phyloP scores from a whole-genome alignment of 2,797 vertebrate genomes.

The Leuciscus waleckii region DNA sequence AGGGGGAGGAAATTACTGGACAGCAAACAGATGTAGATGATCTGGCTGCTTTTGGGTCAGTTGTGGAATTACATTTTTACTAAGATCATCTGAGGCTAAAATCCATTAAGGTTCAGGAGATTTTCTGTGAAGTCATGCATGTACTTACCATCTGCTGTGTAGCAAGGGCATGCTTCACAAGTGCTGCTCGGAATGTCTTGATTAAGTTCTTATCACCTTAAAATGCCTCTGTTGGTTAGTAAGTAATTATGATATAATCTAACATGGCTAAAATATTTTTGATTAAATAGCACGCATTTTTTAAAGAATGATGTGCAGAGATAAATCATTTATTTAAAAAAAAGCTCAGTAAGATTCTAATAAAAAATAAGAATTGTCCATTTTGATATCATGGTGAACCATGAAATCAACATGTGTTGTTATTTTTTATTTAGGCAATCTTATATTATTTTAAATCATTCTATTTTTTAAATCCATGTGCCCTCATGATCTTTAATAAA shows the following conservation, averaged over 20 bases:
- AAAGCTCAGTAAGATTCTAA: neutral
- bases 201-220: slow-evolving; percentile 4
- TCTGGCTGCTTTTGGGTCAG: slow-evolving; percentile 54
- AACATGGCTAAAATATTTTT: slow-evolving; percentile 18
- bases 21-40: slow-evolving; percentile 40
- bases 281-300: no score
- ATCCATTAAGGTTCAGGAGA: slow-evolving; percentile 56
- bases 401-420: neutral
- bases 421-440: neutral
- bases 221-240: slow-evolving; percentile 16
- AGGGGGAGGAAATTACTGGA: slow-evolving; percentile 11
- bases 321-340: neutral
- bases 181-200: slow-evolving; percentile 10
- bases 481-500: neutral
- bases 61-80: slow-evolving; percentile 41
- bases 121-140: slow-evolving; percentile 58
- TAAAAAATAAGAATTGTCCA: neutral
- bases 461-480: neutral
- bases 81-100: slow-evolving; percentile 49
- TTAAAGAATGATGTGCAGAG: neutral
- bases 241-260: slow-evolving; percentile 21
- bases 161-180: slow-evolving; percentile 34
- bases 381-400: neutral
- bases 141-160: slow-evolving; percentile 57
- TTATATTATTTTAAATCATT: neutral